phyloP scores from a whole-genome alignment of 2,113 vertebrate genomes.

The Todiramphus chloris region DNA sequence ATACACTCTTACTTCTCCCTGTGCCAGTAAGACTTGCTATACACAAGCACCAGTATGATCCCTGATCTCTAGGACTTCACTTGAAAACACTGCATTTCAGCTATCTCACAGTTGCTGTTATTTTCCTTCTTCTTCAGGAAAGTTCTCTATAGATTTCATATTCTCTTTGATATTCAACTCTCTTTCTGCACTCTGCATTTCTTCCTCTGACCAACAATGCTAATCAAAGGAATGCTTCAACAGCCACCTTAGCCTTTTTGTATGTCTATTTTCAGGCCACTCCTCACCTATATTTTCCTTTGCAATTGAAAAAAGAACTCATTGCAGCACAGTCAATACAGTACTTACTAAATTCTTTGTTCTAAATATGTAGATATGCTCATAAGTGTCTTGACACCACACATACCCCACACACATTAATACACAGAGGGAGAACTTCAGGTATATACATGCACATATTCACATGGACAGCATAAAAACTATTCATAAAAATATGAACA shows the following conservation, averaged over 20 bases:
- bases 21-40: neutral
- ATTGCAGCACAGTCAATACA: neutral
- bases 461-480: neutral
- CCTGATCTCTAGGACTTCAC: neutral
- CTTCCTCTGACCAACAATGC: neutral
- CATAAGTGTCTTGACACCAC: neutral
- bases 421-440: neutral
- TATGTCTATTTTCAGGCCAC: neutral
- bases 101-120: neutral
- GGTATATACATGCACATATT: neutral
- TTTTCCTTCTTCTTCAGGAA: neutral
- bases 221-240: constrained; percentile 5
- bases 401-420: neutral
- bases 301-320: neutral
- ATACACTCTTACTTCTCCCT: neutral
- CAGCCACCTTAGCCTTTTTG: neutral
- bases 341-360: neutral
- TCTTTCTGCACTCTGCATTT: neutral
- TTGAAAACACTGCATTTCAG: neutral
- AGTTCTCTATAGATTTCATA: neutral
- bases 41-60: neutral
- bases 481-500: neutral
- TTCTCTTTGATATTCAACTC: neutral
- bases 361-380: neutral
- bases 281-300: neutral